phyloP scores from a whole-genome alignment of 2,113 vertebrate species.

The Passer montanus region DNA sequence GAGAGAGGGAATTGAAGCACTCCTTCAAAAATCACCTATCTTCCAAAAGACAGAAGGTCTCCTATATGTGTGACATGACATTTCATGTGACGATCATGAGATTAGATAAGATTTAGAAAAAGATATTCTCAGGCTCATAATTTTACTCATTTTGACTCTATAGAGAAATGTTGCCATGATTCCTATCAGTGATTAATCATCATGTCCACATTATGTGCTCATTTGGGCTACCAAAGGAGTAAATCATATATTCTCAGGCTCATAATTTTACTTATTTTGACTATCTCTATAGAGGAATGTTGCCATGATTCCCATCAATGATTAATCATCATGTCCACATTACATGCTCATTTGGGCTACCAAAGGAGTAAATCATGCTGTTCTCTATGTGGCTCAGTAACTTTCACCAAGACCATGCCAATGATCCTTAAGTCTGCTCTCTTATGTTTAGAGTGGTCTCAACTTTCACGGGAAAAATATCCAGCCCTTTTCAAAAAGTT shows the following conservation, averaged over 20 bases:
- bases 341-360: not conserved
- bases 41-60: not conserved
- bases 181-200: too few species aligned
- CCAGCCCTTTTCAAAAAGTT: not conserved
- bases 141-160: too few species aligned
- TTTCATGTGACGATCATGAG: not conserved
- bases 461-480: not conserved
- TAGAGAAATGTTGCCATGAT: too few species aligned
- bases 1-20: not conserved
- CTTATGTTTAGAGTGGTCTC: not conserved
- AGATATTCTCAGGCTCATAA: too few species aligned
- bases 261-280: not conserved
- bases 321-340: not conserved
- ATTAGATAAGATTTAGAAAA: not conserved
- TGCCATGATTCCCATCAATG: not conserved
- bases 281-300: not conserved
- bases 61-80: not conserved
- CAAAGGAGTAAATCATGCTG: not conserved
- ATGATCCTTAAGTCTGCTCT: not conserved
- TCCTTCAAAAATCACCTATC: not conserved
- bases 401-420: not conserved
- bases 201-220: too few species aligned
- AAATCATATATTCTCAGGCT: not conserved
- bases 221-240: too few species aligned
- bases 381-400: not conserved